Evolutionary conservation across 1,140 invertebrate genomes (phyloP), one percentile per base, ranked within the genome.

Genomic region (Drosophila punjabiensis): DNA sequence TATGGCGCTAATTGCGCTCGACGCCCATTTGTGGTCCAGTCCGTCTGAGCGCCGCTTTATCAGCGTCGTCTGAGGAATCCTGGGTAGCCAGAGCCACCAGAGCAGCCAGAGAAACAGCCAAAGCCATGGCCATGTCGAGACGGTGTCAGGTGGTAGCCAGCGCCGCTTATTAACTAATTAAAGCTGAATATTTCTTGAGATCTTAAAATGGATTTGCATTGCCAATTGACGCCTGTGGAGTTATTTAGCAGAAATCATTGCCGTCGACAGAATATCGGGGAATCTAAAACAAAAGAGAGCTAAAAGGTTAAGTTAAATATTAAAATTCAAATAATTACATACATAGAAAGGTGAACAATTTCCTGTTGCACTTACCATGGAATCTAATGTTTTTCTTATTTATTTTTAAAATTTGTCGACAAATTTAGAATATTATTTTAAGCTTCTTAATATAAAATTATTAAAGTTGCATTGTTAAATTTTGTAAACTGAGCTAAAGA

Each of bases 1-100:
- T 89, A 89, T 90, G 82, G 82, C 78, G 82, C 85, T 89, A 89
- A 89, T 89, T 89, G 86, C 82, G 79, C 56, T 50, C 82, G 82
- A 90, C 85, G 87, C 86, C 79, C 86, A 86, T 89, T 80, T 69
- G 76, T 63, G 63, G 62, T 73, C 69, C 65, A 58, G 63, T 63
- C 41, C 61, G 41, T 56, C 50, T 70, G 70, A 83, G 73, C 68
- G 61, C 55, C 73, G 66, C 67, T 80, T 89, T 86, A 80, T 80
- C 77, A 80, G 60, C 62, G 43, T 65, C 77, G 76, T 90, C 85
- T 89, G 63, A 85, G 81, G 81, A 88, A 85, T 89, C 85, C 85
- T 85, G 81, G 60, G 61, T 64, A 64, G 53, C 73, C 76, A 56
- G 45, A 47, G 45, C 55, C 37, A 48, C 35, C 41, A 59, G 37